Conservation (phyloP, 1,140 invertebrate species). For the Lasioglossum albipes region DNA sequence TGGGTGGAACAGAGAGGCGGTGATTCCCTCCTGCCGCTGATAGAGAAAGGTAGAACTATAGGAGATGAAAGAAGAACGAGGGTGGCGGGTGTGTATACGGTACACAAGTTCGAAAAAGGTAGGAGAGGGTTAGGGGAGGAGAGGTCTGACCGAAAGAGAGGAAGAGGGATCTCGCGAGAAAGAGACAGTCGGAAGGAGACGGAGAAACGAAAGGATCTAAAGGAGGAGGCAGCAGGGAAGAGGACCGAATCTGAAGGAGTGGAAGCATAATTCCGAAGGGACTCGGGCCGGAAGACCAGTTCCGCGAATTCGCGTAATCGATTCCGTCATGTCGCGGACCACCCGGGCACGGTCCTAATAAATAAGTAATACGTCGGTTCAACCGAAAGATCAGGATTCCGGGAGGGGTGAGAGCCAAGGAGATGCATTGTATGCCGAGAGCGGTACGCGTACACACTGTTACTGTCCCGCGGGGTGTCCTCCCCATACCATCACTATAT, state of each 20-base stretch:
- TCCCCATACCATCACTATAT: not conserved
- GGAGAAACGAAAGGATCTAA: constrained; percentile 34
- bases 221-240: constrained; percentile 13
- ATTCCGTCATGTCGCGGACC: constrained; percentile 80
- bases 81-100: constrained; percentile 14
- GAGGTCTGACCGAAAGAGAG: not conserved
- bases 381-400: constrained; percentile 64
- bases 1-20: not conserved
- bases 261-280: constrained; percentile 66
- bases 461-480: not conserved
- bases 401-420: constrained; percentile 27
- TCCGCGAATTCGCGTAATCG: constrained; percentile 80
- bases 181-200: constrained; percentile 35
- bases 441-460: constrained; percentile 28
- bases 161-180: constrained; percentile 48
- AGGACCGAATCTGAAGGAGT: constrained; percentile 56
- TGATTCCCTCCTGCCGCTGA: not conserved
- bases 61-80: constrained; percentile 8
- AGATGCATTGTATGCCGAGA: constrained; percentile 46
- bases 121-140: constrained; percentile 22
- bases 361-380: constrained; percentile 79
- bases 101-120: constrained; percentile 37
- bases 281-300: constrained; percentile 65
- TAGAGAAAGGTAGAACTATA: constrained; percentile 9
- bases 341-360: constrained; percentile 79